phyloP scores from a whole-genome alignment of 2,797 vertebrate species.

The Ptychobarbus kaznakovi region DNA sequence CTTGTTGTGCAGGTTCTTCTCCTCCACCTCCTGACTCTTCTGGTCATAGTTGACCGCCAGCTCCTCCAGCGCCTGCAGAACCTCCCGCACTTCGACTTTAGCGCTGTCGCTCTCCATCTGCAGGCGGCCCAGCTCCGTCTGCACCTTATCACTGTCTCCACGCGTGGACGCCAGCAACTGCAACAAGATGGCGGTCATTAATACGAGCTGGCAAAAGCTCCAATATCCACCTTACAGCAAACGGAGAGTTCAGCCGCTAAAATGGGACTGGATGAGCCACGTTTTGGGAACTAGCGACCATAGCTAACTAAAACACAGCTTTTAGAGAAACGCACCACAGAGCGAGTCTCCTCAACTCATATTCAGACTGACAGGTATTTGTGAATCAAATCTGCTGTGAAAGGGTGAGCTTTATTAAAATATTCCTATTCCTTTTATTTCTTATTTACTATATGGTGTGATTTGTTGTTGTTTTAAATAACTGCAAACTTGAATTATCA shows the following conservation, averaged over 20 bases:
- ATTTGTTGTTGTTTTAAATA: no score
- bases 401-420: no score
- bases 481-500: background rate
- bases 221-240: background rate
- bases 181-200: background rate
- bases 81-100: slow-evolving; percentile 91
- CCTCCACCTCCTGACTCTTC: slow-evolving; percentile 91
- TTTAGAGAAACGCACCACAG: no score
- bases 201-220: background rate
- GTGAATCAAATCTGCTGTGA: no score
- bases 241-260: background rate
- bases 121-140: slow-evolving; percentile 87
- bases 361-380: no score
- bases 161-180: slow-evolving; percentile 89
- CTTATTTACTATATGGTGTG: no score
- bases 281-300: background rate
- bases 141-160: slow-evolving; percentile 89
- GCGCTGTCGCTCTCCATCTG: slow-evolving; percentile 87
- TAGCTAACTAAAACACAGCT: no score
- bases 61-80: slow-evolving; percentile 94
- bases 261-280: background rate
- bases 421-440: no score
- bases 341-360: no score
- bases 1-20: slow-evolving; percentile 90
- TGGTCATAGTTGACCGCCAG: slow-evolving; percentile 93